Conservation (phyloP, 2,888 invertebrate genomes). For the Agrochola macilenta region DNA sequence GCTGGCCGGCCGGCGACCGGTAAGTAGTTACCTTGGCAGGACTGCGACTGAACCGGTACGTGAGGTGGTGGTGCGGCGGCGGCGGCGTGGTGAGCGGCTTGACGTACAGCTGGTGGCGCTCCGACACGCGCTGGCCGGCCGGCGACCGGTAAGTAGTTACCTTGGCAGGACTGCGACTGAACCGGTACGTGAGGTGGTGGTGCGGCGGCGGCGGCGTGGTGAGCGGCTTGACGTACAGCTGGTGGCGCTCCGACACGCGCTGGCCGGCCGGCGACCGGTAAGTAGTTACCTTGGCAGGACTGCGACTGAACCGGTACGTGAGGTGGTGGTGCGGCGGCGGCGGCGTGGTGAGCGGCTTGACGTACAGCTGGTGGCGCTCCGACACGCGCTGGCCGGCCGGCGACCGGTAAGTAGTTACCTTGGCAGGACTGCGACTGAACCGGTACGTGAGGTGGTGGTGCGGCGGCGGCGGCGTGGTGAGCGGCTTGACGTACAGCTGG, state of each 20-base stretch:
- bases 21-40: too few relatives aligned
- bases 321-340: too few relatives aligned
- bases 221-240: conserved; percentile 87
- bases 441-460: conserved; percentile 93
- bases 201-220: conserved; percentile 86
- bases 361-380: too few relatives aligned
- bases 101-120: conserved; percentile 90
- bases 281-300: conserved; percentile 81
- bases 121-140: conserved; percentile 46
- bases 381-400: not conserved
- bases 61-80: conserved; percentile 89
- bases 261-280: too few relatives aligned
- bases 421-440: conserved; percentile 96
- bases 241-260: conserved; percentile 83
- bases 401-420: conserved; percentile 88
- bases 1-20: too few relatives aligned
- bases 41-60: conserved; percentile 96
- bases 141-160: conserved; percentile 62
- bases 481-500: conserved; percentile 88
- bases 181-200: conserved; percentile 93
- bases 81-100: conserved; percentile 86
- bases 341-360: too few relatives aligned
- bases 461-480: conserved; percentile 85
- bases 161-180: conserved; percentile 96
- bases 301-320: conserved; percentile 93